Evolutionary conservation across 2,113 vertebrate species (phyloP), one percentile per base, ranked within the genome.

Genomic region (Xiphophorus couchianus): DNA sequence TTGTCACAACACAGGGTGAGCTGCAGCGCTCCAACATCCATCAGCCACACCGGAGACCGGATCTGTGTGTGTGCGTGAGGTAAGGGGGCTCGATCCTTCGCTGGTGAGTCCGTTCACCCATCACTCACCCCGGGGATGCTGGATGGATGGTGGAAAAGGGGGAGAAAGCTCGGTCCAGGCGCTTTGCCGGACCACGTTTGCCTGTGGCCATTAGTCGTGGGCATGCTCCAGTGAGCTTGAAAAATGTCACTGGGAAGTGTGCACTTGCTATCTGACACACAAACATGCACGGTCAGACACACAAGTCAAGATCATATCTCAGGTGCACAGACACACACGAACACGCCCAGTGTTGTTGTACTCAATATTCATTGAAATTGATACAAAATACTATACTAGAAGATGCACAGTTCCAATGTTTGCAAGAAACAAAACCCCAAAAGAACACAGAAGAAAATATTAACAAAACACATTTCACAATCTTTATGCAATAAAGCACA

Each of bases 1-100:
- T 90, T 94, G 94, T 95, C 94, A 94, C 94, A 94, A 94, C 92
- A 91, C 74, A 14, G 81, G 82, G 84, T 73, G 61, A 81, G 84
- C 71, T 31, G 29, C 80, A 83, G 81, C 65, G 39, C 73, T 78
- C 77, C 73, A 68, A 77, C 82, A 95, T 95, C 93, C 90, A 94
- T 95, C 94, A 94, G 91, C 80, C 74, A 63, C 80, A 81, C 88
- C 51, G 44, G 83, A 74, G 81, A 76, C 78, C 44, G 72, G 73
- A 78, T 81, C 75, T 62, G 66, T 14, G 37, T 54, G 27, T 31
- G 37, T n/a, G 62, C n/a, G 27, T 3, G 54, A 3, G 66, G 79
- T 28, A 65, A 63, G 81, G 71, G 51, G 81, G 84, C 70, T 85
- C 66, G 44, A 74, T 86, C 80, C 81, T 76, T 58, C 11, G 13